Conservation (phyloP, 2,113 vertebrate species). For the Philantomba maxwellii region DNA sequence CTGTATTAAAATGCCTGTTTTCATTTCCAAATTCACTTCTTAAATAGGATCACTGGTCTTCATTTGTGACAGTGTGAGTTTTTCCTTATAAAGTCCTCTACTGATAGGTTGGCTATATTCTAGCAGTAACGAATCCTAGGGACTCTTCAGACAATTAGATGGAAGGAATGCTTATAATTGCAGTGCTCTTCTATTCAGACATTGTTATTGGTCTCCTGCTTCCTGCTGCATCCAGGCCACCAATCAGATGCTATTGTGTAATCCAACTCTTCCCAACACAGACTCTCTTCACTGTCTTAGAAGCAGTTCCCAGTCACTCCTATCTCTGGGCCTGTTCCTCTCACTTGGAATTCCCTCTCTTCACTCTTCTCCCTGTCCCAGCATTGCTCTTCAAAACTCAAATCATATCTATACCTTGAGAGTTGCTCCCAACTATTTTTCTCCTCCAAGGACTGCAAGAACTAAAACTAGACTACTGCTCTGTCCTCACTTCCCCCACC, state of each 20-base stretch:
- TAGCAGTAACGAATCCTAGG: neutral
- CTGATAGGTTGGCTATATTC: neutral
- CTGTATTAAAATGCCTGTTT: conserved; percentile 4
- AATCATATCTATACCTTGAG: neutral
- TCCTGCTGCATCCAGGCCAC: neutral
- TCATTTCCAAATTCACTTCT: neutral
- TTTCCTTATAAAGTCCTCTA: neutral
- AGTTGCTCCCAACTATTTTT: neutral
- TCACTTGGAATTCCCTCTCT: neutral
- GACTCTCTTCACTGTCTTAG: neutral
- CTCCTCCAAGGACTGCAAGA: neutral
- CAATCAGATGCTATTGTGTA: neutral
- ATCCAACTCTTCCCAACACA: neutral
- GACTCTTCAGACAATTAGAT: neutral
- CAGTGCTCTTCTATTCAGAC: neutral
- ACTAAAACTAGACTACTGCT: neutral
- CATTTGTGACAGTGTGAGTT: neutral
- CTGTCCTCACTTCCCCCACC: neutral
- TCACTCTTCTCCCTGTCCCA: neutral
- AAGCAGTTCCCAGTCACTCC: neutral
- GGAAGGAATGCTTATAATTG: neutral
- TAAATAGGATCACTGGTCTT: neutral
- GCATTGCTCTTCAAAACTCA: neutral
- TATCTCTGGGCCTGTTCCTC: neutral
- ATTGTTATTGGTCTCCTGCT: neutral